Evolutionary conservation across 30 jellyfish, hydroid and myxozoan genomes (phyloP).

Genomic region (Chrysaora quinquecirrha): DNA sequence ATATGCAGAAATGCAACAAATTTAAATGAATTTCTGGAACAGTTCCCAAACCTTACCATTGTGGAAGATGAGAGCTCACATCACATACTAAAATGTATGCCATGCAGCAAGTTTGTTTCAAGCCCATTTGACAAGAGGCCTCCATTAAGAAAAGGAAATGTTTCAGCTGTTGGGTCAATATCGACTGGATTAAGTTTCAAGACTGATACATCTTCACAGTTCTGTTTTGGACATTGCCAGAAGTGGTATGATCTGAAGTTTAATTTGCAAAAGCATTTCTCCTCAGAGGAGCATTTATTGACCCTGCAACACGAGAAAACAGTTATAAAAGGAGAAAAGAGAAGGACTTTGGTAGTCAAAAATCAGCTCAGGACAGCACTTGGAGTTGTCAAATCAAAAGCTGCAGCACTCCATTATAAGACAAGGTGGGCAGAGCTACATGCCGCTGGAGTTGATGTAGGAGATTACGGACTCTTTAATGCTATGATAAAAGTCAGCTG

Average conservation of each 20-base stretch:
- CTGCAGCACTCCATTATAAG: slow-evolving; percentile 48
- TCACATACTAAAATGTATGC: slow-evolving; percentile 8
- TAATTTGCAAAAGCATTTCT: not conserved
- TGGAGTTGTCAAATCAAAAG: slow-evolving; percentile 29
- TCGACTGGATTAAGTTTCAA: too few relatives aligned
- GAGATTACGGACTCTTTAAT: too few relatives aligned
- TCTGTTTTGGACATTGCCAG: slow-evolving; percentile 38
- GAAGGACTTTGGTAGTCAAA: slow-evolving; percentile 19
- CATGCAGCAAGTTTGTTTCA: not conserved
- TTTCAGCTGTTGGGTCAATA: too few relatives aligned
- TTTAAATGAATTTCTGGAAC: slow-evolving; percentile 6
- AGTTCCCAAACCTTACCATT: slow-evolving; percentile 10
- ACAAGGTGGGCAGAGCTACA: slow-evolving; percentile 30
- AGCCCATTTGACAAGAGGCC: slow-evolving; percentile 28
- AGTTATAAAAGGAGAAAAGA: not conserved
- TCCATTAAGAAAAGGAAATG: not conserved
- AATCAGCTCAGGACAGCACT: slow-evolving; percentile 43
- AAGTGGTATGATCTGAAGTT: slow-evolving; percentile 25
- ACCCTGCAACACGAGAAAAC: slow-evolving; percentile 17
- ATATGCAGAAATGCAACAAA: not conserved
- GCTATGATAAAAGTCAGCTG: too few relatives aligned
- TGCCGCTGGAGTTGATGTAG: slow-evolving; percentile 55
- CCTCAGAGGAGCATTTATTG: slow-evolving; percentile 5
- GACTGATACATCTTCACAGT: too few relatives aligned
- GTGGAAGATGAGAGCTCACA: not conserved